Percentiles rank a stretch among this genome's conserved stretches.
phyloP scores from a whole-genome alignment of 2,797 vertebrate species.

The Ctenosaura bakeri region DNA sequence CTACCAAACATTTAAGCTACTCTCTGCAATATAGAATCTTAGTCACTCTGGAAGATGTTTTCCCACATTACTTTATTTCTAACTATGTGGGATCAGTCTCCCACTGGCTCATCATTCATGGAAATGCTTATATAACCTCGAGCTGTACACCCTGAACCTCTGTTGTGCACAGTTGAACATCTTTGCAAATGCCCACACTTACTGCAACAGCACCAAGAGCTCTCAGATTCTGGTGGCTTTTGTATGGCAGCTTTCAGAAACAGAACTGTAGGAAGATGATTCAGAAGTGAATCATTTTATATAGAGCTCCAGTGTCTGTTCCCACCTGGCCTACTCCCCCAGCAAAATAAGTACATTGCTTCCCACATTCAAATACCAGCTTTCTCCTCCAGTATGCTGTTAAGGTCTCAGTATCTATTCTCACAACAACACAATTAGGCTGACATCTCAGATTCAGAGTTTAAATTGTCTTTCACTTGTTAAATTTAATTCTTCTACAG shows the following conservation, averaged over 20 bases:
- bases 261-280: constrained; percentile 45
- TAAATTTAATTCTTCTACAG: constrained; percentile 53
- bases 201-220: background rate
- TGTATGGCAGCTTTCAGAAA: constrained; percentile 21
- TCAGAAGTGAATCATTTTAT: constrained; percentile 64
- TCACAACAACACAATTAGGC: constrained; percentile 46
- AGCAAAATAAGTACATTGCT: constrained; percentile 54
- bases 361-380: constrained; percentile 63
- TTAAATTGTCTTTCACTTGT: constrained; percentile 71
- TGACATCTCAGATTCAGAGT: constrained; percentile 62
- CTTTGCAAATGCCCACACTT: background rate
- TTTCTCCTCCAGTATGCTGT: constrained; percentile 65
- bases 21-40: too few relatives aligned
- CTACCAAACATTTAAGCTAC: too few relatives aligned
- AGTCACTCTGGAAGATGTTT: background rate
- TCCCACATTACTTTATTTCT: constrained; percentile 2
- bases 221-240: constrained; percentile 5
- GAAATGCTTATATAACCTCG: constrained; percentile 41
- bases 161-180: constrained; percentile 30
- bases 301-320: constrained; percentile 66
- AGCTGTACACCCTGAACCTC: constrained; percentile 11
- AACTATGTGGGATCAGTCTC: constrained; percentile 7
- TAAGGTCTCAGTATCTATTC: constrained; percentile 68
- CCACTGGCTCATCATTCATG: background rate
- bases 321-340: constrained; percentile 64